A percentile compares a stretch with the other conserved stretches of the same genome.
Conservation (phyloP, 2,113 vertebrate genomes). For the Ia io region DNA sequence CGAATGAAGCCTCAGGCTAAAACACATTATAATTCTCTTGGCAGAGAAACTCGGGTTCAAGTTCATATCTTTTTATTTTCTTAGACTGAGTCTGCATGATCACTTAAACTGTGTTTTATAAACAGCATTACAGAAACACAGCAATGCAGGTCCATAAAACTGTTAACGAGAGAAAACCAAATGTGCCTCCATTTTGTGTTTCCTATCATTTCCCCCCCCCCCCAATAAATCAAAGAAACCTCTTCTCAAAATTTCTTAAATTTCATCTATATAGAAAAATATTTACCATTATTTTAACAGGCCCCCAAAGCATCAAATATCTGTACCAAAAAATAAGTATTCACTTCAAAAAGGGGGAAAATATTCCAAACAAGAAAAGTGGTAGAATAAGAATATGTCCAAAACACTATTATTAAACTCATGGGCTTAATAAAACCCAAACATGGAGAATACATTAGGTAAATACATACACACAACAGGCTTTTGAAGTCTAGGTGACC, state of each 20-base stretch:
- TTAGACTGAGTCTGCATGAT: slow-evolving; percentile 73
- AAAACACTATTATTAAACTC: slow-evolving; percentile 58
- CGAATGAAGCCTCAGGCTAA: slow-evolving; percentile 78
- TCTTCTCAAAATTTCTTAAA: slow-evolving; percentile 76
- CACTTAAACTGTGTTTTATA: slow-evolving; percentile 80
- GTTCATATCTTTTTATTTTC: slow-evolving; percentile 85
- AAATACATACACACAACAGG: slow-evolving; percentile 62
- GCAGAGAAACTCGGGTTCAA: slow-evolving; percentile 80
- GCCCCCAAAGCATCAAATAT: slow-evolving; percentile 67
- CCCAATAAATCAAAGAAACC: slow-evolving; percentile 65
- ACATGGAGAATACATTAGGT: slow-evolving; percentile 62
- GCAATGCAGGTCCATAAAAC: slow-evolving; percentile 79
- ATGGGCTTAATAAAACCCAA: slow-evolving; percentile 73
- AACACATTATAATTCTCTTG: slow-evolving; percentile 80
- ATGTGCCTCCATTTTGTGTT: slow-evolving; percentile 72
- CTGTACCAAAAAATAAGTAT: slow-evolving; percentile 73
- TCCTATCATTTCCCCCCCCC: slow-evolving; percentile 73
- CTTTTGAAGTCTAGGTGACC: slow-evolving; percentile 42
- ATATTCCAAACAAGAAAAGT: slow-evolving; percentile 63
- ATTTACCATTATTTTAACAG: slow-evolving; percentile 77
- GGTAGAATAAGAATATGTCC: slow-evolving; percentile 58
- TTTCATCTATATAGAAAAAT: slow-evolving; percentile 78
- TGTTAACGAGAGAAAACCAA: slow-evolving; percentile 72
- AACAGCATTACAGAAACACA: slow-evolving; percentile 75
- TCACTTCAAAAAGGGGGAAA: slow-evolving; percentile 74